Base-by-base conservation (phyloP, 2,888 invertebrate species). In the Microctonus hyperodae region DNA sequence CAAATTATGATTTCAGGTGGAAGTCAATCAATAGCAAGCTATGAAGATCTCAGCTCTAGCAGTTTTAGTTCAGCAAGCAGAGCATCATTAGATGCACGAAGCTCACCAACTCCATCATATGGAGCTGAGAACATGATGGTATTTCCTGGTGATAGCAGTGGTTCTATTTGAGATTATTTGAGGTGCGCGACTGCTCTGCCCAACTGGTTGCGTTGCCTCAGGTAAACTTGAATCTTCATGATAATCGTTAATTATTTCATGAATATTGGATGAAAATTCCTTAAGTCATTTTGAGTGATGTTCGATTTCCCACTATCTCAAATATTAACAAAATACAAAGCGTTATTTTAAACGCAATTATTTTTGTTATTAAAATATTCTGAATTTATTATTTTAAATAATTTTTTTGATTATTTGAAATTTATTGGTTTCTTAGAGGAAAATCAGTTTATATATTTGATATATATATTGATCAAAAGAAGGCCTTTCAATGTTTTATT, bases 41-140 rank as follows among this genome's bases (percentile, higher is more conserved):
- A 80, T 72, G 93, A 94, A 81, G 93, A 94, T 80, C 85, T 93
- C 59, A 94, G 94, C 81, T 91, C 93, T 37, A 94, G 93, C 83
- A 94, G 93, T 83, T 92, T 94, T 78, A 94, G 93, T 80, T 93
- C 93, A 0, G 90, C 91, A 11, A 93, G 93, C 76, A 89, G 93
- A 63, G 91, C 92, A 13, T 94, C 93, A 0, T 85, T 90, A 61
- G 91, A 91, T 78, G 89, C 90, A 7, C 88, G 90, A 56, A 88
- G 90, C 28, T 90, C 90, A 20, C 92, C 93, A 28, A 92, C 92
- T 2, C 90, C 92, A 28, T 92, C 92, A 75, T 90, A 90, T 81
- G 90, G 90, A 75, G 90, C 90, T 62, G 92, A 92, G 79, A 91
- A 91, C 81, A 86, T 91, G 77, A 88, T 93, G 83, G 92, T 92